These are phyloP conservation scores for Vollenhovia emeryi DNA, from an alignment of 1,140 invertebrate species.

Conservation along the genomic window DNA sequence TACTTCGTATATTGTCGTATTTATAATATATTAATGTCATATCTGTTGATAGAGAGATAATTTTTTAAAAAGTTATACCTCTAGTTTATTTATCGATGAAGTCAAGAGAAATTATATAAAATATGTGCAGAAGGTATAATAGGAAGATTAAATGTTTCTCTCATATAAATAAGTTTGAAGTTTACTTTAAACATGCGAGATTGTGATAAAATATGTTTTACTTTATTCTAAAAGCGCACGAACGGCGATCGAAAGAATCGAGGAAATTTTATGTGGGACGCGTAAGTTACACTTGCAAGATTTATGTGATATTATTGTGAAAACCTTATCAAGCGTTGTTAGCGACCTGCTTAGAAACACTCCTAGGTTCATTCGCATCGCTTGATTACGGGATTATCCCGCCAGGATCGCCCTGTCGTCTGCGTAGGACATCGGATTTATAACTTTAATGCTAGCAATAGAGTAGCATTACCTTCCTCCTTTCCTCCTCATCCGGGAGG, in stretches of 20 bases:
- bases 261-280: no score
- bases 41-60: background rate
- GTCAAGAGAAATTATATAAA: background rate
- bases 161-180: background rate
- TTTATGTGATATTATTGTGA: background rate
- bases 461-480: conserved; percentile 55
- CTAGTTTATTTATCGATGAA: background rate
- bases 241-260: background rate
- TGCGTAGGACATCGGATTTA: conserved; percentile 65
- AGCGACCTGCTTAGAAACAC: conserved; percentile 1
- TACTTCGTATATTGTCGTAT: background rate
- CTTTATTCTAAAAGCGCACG: background rate
- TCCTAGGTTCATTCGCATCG: conserved; percentile 63
- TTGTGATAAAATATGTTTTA: background rate
- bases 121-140: background rate
- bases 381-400: conserved; percentile 64
- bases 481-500: background rate
- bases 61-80: background rate
- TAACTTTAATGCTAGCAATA: conserved; percentile 65
- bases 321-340: conserved; percentile 6
- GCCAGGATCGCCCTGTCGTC: conserved; percentile 31
- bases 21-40: background rate
- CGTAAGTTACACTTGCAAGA: conserved; percentile 7
- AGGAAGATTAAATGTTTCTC: background rate
- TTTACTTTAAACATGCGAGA: background rate